A percentile compares a stretch with the other conserved stretches of the same genome.
These are phyloP conservation scores for Drosophila ficusphila DNA, from an alignment of 1,140 invertebrate species.

Conservation along the genomic window DNA sequence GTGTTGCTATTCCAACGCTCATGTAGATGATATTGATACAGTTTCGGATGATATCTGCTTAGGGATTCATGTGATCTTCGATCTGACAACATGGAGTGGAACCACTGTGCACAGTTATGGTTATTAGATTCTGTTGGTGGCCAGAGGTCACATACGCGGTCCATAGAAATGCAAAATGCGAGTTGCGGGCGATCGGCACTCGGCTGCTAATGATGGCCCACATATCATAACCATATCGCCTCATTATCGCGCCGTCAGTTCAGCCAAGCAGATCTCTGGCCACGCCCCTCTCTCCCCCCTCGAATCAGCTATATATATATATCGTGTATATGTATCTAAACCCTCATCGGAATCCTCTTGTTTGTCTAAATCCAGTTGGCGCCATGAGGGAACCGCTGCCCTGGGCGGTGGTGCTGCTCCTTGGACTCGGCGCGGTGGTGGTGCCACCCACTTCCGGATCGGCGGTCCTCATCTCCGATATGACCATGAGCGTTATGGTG, in stretches of 20 bases:
- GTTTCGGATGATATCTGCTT: background rate
- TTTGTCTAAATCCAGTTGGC: background rate
- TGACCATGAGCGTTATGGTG: constrained; percentile 88
- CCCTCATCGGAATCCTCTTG: background rate
- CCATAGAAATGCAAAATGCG: constrained; percentile 61
- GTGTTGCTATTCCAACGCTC: background rate
- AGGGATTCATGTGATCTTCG: background rate
- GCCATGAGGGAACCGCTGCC: constrained; percentile 52
- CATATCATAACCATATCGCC: constrained; percentile 34
- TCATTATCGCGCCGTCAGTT: constrained; percentile 35
- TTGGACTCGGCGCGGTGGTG: constrained; percentile 43
- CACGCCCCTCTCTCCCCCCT: constrained; percentile 1
- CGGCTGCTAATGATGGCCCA: constrained; percentile 59
- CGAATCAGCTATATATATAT: background rate
- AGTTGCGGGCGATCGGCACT: constrained; percentile 42
- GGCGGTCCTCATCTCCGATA: constrained; percentile 87
- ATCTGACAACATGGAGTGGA: background rate
- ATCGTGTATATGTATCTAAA: background rate
- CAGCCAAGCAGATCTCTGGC: constrained; percentile 21
- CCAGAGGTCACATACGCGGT: constrained; percentile 52
- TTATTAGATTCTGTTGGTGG: constrained; percentile 40
- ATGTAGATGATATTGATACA: constrained; percentile 7
- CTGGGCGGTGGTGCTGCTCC: constrained; percentile 38
- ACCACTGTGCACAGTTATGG: constrained; percentile 54
- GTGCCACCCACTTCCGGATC: constrained; percentile 53